Base-by-base conservation (phyloP, 2,888 invertebrate species). In the Ctenicera cuprea region DNA sequence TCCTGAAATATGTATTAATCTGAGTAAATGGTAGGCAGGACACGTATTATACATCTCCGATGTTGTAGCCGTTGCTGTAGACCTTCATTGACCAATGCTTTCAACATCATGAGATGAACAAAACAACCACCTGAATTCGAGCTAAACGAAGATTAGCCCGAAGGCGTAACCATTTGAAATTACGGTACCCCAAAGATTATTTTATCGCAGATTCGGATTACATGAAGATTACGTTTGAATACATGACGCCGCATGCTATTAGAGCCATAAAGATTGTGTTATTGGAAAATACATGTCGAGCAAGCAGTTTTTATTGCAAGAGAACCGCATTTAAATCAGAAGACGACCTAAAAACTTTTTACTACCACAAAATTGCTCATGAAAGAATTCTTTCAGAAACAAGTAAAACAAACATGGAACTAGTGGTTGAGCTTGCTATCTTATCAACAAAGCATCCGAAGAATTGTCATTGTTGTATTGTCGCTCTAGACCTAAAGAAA, bases 1-100 rank as follows among this genome's bases (percentile, higher is more conserved):
- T n/a, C 38, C 18, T 22, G 65, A 52, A 66, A 38, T 66, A 66
- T 66, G 33, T 66, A 66, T 52, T 52, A 66, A 66, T 50, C 65
- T 18, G n/a, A 20, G 41, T 14, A 54, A 54, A 37, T 16, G 52
- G 37, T 2, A 54, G 38, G 18, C 37, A 37, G n/a, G 50, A 52
- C 52, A 52, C 50, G 52, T 52, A 52, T n/a, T 48, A 14, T 48
- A 14, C 37, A 26, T 26, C 26, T 26, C 26, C 11, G 12, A 14
- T n/a, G 37, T 38, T 16, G 30, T 26, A 16, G 16, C 30, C 18
- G 14, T 1, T 26, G 3, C 26, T n/a, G 1, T 22, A 0, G 3
- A 9, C 22, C 14, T 18, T 50, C 9, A 12, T 33, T 54, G 54
- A 54, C 54, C 54, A 54, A 33, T 14, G 14, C 54, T 30, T 50